phyloP scores from a whole-genome alignment of 1,140 invertebrate genomes.

The Aphaenogaster ashmeadi region DNA sequence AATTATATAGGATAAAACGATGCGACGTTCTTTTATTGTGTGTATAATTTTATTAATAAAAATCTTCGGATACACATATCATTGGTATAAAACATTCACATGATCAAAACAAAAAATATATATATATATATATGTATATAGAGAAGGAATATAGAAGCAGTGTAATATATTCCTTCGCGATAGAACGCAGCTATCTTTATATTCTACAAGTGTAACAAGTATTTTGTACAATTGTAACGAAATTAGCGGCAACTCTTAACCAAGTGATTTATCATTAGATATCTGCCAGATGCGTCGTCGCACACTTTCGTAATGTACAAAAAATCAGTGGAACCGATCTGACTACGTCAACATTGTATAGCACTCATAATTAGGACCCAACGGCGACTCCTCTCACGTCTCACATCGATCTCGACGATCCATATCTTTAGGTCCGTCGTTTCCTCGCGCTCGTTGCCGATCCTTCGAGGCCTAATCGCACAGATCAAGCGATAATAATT shows the following conservation, averaged over 20 bases:
- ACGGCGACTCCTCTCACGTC: neutral
- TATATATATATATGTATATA: slow-evolving; percentile 1
- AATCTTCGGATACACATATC: slow-evolving; percentile 76
- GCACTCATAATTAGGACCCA: slow-evolving; percentile 38
- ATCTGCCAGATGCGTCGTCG: slow-evolving; percentile 15
- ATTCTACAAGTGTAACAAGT: slow-evolving; percentile 77
- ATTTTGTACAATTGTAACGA: slow-evolving; percentile 47
- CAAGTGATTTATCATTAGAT: slow-evolving; percentile 15
- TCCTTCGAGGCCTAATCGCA: slow-evolving; percentile 48
- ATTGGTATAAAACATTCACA: slow-evolving; percentile 82
- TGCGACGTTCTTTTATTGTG: neutral
- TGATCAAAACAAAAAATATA: slow-evolving; percentile 77
- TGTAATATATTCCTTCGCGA: slow-evolving; percentile 70
- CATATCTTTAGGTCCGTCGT: slow-evolving; percentile 48
- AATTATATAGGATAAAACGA: neutral
- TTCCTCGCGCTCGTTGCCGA: neutral
- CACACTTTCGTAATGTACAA: slow-evolving; percentile 68
- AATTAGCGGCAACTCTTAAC: slow-evolving; percentile 23
- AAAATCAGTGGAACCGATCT: slow-evolving; percentile 67
- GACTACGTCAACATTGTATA: slow-evolving; percentile 57
- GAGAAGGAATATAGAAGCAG: slow-evolving; percentile 49
- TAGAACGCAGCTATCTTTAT: slow-evolving; percentile 67
- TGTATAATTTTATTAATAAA: slow-evolving; percentile 80
- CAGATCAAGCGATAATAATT: slow-evolving; percentile 31
- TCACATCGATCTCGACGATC: neutral